A percentile compares a stretch with the other conserved stretches of the same genome.
phyloP scores from a whole-genome alignment of 1,140 invertebrate species.

The Panagrolaimus sp. region DNA sequence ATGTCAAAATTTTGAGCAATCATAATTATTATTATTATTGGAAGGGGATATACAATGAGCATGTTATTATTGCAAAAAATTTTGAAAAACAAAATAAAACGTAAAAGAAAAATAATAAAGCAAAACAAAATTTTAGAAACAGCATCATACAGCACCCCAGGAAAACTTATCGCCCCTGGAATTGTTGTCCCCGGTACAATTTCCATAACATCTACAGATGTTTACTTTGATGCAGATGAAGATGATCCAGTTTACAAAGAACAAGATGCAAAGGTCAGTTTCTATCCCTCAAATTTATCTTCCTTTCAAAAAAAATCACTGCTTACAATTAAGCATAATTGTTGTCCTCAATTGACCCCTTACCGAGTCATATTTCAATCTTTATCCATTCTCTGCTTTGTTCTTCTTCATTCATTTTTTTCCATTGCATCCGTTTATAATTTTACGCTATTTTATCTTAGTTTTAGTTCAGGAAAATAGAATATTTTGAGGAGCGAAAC shows the following conservation, averaged over 20 bases:
- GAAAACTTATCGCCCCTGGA: slow-evolving; percentile 81
- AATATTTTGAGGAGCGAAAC: not conserved
- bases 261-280: slow-evolving; percentile 79
- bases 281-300: not conserved
- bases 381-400: no score
- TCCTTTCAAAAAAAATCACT: slow-evolving; percentile 7
- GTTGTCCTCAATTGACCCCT: slow-evolving; percentile 1
- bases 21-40: no score
- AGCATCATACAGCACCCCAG: slow-evolving; percentile 70
- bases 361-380: not conserved
- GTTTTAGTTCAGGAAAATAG: no score
- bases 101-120: not conserved
- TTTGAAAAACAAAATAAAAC: not conserved
- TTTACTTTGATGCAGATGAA: slow-evolving; percentile 98
- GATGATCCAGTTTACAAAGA: slow-evolving; percentile 88
- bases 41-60: no score
- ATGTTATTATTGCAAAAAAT: not conserved
- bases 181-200: slow-evolving; percentile 83
- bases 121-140: slow-evolving; percentile 72
- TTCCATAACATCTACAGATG: slow-evolving; percentile 90
- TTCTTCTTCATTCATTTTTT: no score
- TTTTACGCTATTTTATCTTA: no score
- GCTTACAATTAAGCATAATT: slow-evolving; percentile 3
- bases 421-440: no score
- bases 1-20: no score